Evolutionary conservation across 1,140 invertebrate genomes (phyloP).

Genomic region (Procambarus virginalis): DNA sequence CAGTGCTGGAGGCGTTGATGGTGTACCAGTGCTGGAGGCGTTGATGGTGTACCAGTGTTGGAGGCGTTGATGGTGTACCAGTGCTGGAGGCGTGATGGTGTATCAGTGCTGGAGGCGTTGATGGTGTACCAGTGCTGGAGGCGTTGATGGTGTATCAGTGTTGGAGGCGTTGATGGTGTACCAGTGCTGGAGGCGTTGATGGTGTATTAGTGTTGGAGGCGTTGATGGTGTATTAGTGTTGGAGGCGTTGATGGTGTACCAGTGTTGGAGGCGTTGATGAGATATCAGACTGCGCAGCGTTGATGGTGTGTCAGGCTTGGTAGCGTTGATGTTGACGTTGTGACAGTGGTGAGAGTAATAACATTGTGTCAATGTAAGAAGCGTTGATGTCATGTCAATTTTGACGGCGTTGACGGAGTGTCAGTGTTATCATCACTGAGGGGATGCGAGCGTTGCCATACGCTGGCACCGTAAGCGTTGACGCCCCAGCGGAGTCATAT

Average conservation of each 20-base stretch:
- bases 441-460: neutral
- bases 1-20: neutral
- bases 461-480: neutral
- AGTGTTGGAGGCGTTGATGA: no score
- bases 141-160: neutral
- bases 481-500: neutral
- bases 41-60: neutral
- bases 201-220: no score
- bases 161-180: neutral
- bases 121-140: no score
- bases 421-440: neutral
- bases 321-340: neutral
- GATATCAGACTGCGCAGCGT: no score
- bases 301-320: neutral
- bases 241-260: no score
- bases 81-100: no score
- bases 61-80: no score
- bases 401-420: neutral
- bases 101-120: no score
- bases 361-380: neutral
- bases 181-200: no score
- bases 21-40: neutral
- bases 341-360: neutral
- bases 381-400: neutral
- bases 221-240: no score